Percentiles rank a stretch among this genome's conserved stretches.
phyloP scores from a whole-genome alignment of 2,888 invertebrate genomes.

The Pandemis corylana region DNA sequence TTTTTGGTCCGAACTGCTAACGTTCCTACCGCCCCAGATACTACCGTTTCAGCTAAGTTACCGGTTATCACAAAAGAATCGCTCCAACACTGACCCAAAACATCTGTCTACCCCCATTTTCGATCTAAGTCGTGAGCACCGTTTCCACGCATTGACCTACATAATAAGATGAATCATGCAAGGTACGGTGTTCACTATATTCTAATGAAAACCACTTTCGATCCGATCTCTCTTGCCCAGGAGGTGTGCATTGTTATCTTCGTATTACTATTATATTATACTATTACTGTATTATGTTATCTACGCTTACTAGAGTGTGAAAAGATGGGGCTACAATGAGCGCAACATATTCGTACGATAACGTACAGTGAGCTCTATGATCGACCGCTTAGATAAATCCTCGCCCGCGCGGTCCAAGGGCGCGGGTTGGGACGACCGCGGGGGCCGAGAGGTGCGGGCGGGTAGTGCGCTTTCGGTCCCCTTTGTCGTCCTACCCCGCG shows the following conservation, averaged over 20 bases:
- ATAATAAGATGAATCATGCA: constrained; percentile 32
- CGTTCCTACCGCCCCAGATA: not conserved
- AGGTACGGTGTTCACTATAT: constrained; percentile 42
- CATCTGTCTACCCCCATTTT: not conserved
- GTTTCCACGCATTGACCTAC: constrained; percentile 28
- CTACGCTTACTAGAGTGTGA: constrained; percentile 21
- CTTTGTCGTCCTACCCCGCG: no score
- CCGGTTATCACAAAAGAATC: not conserved
- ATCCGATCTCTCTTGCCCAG: constrained; percentile 65
- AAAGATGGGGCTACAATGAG: constrained; percentile 17
- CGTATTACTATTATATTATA: constrained; percentile 55
- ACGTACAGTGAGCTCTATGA: no score
- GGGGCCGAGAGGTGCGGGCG: no score
- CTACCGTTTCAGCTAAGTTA: not conserved
- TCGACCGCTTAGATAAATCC: no score
- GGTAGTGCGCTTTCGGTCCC: no score
- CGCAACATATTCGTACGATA: not conserved
- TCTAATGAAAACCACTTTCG: constrained; percentile 77
- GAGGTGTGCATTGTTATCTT: constrained; percentile 74
- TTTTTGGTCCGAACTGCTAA: no score
- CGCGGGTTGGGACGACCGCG: no score
- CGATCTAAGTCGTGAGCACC: not conserved
- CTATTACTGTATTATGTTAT: constrained; percentile 26
- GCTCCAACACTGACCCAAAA: not conserved
- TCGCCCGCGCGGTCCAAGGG: no score